Evolutionary conservation across 2,888 invertebrate species (phyloP).

Genomic region (Crocallis elinguaria): DNA sequence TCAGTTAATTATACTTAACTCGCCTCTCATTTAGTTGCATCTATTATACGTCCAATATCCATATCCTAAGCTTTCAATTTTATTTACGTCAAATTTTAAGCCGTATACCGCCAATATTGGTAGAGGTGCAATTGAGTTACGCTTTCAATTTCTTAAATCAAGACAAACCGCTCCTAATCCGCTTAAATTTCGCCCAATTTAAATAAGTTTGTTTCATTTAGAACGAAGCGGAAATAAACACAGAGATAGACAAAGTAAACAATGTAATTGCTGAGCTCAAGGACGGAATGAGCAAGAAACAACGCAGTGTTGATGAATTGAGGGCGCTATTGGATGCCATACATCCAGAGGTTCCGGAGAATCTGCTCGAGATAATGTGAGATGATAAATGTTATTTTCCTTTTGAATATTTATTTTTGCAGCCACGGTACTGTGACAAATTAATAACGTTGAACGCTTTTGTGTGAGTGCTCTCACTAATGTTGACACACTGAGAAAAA

Average conservation of each 20-base stretch:
- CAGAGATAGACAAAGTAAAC: slow-evolving; percentile 48
- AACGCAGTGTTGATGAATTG: slow-evolving; percentile 48
- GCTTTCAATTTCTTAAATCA: slow-evolving; percentile 1
- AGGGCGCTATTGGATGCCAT: slow-evolving; percentile 44
- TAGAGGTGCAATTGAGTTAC: not conserved
- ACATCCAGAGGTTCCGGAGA: slow-evolving; percentile 50
- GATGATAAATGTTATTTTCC: slow-evolving; percentile 23
- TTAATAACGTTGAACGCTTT: not conserved
- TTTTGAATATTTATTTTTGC: not conserved
- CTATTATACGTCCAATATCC: too few species aligned
- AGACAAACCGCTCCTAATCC: slow-evolving; percentile 4
- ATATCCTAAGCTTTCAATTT: too few species aligned
- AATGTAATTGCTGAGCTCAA: slow-evolving; percentile 43
- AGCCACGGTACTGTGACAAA: not conserved
- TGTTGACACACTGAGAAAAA: not conserved
- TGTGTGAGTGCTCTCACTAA: not conserved
- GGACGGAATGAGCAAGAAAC: slow-evolving; percentile 44
- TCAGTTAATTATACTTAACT: too few species aligned
- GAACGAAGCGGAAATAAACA: slow-evolving; percentile 57
- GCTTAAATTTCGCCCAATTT: slow-evolving; percentile 3
- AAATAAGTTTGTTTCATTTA: slow-evolving; percentile 34
- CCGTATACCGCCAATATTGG: not conserved
- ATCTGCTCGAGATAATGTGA: slow-evolving; percentile 57
- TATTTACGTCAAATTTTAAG: too few species aligned
- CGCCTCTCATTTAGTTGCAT: too few species aligned